Base-by-base conservation (phyloP, 2,888 invertebrate genomes). In the Agrochola lychnidis region DNA sequence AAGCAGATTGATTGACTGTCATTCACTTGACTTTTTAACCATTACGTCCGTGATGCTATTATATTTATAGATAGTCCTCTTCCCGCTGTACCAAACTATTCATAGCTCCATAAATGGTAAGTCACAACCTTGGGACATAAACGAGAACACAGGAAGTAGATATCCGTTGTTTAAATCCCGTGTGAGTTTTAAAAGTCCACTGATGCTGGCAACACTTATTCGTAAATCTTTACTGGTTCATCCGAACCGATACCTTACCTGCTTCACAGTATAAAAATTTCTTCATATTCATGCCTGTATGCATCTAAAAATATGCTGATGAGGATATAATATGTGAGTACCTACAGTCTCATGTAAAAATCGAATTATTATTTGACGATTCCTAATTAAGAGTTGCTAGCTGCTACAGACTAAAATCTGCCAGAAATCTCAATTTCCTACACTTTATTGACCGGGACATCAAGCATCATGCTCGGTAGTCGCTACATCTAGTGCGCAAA, bases 101-200 rank as follows among this genome's bases (percentile, higher is more conserved):
- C 66, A 74, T 56, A 81, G 53, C n/a, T 66, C 25, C 53, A 40
- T 48, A 69, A n/a, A 42, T n/a, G 51, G 78, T 73, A 70, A 79
- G 69, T 67, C 66, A 22, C 53, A 62, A 67, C 81, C 83, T 81
- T 83, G 81, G 53, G 14, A 81, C 72, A 83, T 78, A 67, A 72
- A 79, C 42, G 56, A 62, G 61, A 66, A 19, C 73, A n/a, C 83
- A 83, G 81, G 83, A 81, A 70, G 66, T 70, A 59, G 53, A 83
- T 79, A 73, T 81, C 83, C 83, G 81, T 42, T 79, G 79, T 83
- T 73, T 73, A 70, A 73, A 78, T 67, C 61, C 42, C 72, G 69
- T 19, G 42, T 64, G 45, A 59, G 59, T 64, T 67, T 40, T 70
- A 56, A 56, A 73, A 67, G 16, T 51, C 59, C 76, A 81, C 57